phyloP scores from a whole-genome alignment of 2,113 vertebrate genomes.

The Alectura lathami region DNA sequence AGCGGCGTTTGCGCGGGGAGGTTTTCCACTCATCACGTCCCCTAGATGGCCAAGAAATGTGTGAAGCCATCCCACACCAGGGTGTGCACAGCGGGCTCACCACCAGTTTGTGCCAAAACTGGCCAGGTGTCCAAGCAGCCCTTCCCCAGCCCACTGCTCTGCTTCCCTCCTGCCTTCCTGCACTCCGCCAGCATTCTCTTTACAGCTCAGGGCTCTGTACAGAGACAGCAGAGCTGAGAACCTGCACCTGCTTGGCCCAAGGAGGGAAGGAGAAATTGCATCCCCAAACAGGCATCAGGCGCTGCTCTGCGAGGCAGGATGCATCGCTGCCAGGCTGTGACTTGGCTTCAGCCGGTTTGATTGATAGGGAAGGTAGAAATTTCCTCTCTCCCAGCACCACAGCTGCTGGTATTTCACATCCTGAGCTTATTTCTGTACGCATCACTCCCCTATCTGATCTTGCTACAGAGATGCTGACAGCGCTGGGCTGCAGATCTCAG shows the following conservation, averaged over 20 bases:
- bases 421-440: background rate
- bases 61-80: background rate
- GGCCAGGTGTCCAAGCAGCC: background rate
- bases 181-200: background rate
- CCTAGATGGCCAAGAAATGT: too few relatives aligned
- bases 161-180: background rate
- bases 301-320: background rate
- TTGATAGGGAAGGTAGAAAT: background rate
- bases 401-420: slow-evolving; percentile 1
- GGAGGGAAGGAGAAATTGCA: background rate
- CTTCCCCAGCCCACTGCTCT: background rate
- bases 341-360: background rate
- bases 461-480: background rate
- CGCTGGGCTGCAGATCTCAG: background rate
- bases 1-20: rapidly evolving
- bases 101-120: rapidly evolving
- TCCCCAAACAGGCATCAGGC: rapidly evolving
- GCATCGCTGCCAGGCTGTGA: background rate
- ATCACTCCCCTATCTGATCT: background rate
- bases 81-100: rapidly evolving
- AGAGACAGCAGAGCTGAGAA: background rate
- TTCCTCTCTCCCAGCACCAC: background rate
- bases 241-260: background rate
- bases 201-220: background rate
- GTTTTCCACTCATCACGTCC: rapidly evolving